Conservation (phyloP, 2,888 invertebrate genomes). For the Elysia crispata region DNA sequence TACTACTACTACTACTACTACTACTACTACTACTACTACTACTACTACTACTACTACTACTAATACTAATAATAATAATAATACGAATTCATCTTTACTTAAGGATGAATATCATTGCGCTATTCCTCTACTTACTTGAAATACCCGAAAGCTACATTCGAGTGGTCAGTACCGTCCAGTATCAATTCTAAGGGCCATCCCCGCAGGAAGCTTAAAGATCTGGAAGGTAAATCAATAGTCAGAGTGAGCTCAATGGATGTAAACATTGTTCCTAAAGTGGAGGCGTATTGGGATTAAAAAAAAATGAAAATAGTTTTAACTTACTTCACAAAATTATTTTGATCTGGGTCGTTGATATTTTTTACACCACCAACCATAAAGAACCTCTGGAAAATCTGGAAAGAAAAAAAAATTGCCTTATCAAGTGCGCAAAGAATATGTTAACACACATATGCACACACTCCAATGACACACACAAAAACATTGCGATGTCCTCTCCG, state of each 20-base stretch:
- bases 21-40: conserved; percentile 32
- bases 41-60: no score
- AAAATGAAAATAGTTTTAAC: no score
- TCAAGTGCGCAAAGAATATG: no score
- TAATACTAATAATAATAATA: no score
- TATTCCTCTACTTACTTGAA: conserved; percentile 50
- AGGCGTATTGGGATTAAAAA: no score
- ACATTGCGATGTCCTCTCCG: no score
- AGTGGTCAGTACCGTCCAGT: conserved; percentile 22
- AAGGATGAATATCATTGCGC: neutral
- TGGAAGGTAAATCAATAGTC: no score
- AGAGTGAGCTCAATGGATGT: no score
- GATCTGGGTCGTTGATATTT: conserved; percentile 67
- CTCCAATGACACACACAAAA: no score
- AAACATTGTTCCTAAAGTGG: no score
- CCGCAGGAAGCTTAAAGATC: conserved; percentile 57
- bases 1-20: conserved; percentile 29
- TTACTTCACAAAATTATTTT: conserved; percentile 65
- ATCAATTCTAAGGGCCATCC: conserved; percentile 57
- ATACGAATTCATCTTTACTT: no score
- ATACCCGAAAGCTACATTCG: conserved; percentile 50
- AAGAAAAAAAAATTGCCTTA: neutral
- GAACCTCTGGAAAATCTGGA: conserved; percentile 65
- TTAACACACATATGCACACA: no score
- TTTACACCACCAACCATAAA: conserved; percentile 68